Evolutionary conservation across 92 coral and sea anemone genomes (phyloP).

Genomic region (Isaurus tuberculatus): DNA sequence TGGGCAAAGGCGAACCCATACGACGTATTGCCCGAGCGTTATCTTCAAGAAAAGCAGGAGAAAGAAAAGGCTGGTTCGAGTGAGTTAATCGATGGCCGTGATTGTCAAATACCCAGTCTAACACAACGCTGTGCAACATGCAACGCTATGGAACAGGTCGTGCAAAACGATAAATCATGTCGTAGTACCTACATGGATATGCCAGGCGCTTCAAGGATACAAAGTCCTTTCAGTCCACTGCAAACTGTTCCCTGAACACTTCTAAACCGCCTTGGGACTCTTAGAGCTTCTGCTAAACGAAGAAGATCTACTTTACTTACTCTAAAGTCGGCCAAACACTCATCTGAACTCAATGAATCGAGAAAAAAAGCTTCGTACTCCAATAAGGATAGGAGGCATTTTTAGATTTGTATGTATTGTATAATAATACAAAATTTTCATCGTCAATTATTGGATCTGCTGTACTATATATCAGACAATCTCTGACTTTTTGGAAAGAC

Average conservation of each 20-base stretch:
- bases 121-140: constrained; percentile 47
- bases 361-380: constrained; percentile 31
- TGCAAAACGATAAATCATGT: constrained; percentile 50
- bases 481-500: not conserved
- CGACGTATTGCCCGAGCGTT: constrained; percentile 29
- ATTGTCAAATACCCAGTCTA: constrained; percentile 41
- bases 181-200: constrained; percentile 56
- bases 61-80: constrained; percentile 58
- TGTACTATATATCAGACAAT: not conserved
- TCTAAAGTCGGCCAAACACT: constrained; percentile 23
- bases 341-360: constrained; percentile 35
- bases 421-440: not conserved
- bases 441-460: not conserved
- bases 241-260: constrained; percentile 57
- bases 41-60: constrained; percentile 15
- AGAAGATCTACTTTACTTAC: too few relatives aligned
- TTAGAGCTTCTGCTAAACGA: constrained; percentile 12
- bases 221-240: constrained; percentile 53
- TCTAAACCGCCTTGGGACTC: constrained; percentile 34
- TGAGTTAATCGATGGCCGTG: constrained; percentile 55
- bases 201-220: constrained; percentile 49
- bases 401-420: constrained; percentile 23
- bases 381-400: constrained; percentile 40
- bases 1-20: constrained; percentile 48
- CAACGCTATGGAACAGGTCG: constrained; percentile 53